A percentile compares a stretch with the other conserved stretches of the same genome.
Conservation (phyloP, 2,113 vertebrate species). For the Hyla sarda region DNA sequence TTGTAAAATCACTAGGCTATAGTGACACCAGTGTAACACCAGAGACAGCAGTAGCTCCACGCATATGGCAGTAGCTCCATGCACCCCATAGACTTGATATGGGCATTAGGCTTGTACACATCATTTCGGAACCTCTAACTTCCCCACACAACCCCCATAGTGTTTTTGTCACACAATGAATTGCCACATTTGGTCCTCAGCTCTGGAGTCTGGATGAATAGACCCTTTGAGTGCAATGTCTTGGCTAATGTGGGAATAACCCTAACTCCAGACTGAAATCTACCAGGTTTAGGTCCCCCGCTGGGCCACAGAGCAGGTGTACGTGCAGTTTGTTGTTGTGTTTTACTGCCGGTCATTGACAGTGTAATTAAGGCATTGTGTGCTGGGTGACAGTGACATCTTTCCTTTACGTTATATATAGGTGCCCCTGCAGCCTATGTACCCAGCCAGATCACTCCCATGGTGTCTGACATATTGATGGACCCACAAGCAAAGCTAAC, state of each 20-base stretch:
- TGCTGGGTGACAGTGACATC: not conserved
- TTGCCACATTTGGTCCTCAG: not conserved
- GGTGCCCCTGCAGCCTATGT: not conserved
- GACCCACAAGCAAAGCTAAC: not conserved
- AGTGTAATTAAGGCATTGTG: not conserved
- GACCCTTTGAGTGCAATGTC: not conserved
- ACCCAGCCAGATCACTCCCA: not conserved
- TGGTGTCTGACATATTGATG: not conserved
- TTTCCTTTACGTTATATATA: conserved; percentile 12
- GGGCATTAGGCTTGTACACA: not conserved
- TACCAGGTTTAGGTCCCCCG: not conserved
- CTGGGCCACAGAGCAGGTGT: not conserved
- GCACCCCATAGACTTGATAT: not conserved
- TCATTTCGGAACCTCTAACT: not conserved
- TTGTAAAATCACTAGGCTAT: not conserved
- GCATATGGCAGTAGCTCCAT: not conserved
- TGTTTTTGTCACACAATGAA: not conserved
- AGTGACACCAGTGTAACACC: not conserved
- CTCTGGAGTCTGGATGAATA: not conserved
- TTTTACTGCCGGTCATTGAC: conserved; percentile 1
- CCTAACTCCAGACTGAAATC: not conserved
- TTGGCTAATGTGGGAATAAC: not conserved
- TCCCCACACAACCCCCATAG: not conserved
- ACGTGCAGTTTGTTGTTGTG: not conserved
- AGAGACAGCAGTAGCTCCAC: too few relatives aligned